Evolutionary conservation across 2,797 vertebrate genomes (phyloP).

Genomic region (Oreortyx pictus): DNA sequence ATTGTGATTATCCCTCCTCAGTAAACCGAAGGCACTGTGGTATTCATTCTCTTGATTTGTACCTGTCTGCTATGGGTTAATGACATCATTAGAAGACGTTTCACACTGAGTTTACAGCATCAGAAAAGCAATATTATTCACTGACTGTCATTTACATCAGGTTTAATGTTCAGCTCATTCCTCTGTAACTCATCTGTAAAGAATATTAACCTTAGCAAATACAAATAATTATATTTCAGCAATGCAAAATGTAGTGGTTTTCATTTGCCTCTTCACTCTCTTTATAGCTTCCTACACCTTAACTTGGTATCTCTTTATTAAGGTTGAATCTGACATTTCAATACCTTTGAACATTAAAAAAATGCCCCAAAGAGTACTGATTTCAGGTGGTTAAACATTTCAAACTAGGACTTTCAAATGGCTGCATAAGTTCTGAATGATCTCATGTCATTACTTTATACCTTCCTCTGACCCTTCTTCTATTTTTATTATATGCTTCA

Average conservation of each 20-base stretch:
- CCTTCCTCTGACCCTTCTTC: slow-evolving; percentile 4
- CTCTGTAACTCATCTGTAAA: background rate
- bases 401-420: background rate
- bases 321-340: background rate
- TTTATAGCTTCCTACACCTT: background rate
- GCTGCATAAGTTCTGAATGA: background rate
- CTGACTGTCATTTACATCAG: slow-evolving; percentile 39
- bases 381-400: background rate
- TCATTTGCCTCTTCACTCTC: background rate
- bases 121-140: slow-evolving; percentile 23
- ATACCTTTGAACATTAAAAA: background rate
- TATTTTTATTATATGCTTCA: background rate
- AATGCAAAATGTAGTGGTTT: background rate
- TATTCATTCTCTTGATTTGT: slow-evolving; percentile 31
- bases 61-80: slow-evolving; percentile 36
- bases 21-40: slow-evolving; percentile 9
- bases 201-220: slow-evolving; percentile 21
- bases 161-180: slow-evolving; percentile 20
- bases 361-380: background rate
- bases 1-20: slow-evolving; percentile 1
- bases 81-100: background rate
- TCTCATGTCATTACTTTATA: background rate
- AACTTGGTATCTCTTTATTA: background rate
- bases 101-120: background rate
- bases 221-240: background rate